phyloP scores from a whole-genome alignment of 2,113 vertebrate species.

The Menura novaehollandiae region DNA sequence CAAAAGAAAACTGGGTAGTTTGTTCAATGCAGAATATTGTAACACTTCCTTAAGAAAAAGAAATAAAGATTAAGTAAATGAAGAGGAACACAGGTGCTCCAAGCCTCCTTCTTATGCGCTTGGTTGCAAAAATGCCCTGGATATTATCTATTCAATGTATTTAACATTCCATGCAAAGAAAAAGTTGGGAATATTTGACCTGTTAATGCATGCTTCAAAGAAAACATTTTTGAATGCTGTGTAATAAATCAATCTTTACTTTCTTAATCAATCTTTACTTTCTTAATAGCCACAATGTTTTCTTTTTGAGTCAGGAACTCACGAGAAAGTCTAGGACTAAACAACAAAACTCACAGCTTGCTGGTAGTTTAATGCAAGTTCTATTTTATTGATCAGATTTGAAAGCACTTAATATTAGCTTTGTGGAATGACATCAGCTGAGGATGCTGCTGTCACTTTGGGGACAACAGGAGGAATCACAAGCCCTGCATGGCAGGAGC shows the following conservation, averaged over 20 bases:
- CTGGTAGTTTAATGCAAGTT: slow-evolving; percentile 55
- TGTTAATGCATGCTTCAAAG: slow-evolving; percentile 69
- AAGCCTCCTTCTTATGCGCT: slow-evolving; percentile 10
- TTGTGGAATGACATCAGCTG: neutral
- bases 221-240: slow-evolving; percentile 69
- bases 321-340: slow-evolving; percentile 44
- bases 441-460: slow-evolving; percentile 44
- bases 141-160: neutral
- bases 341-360: slow-evolving; percentile 33
- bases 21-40: neutral
- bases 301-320: slow-evolving; percentile 61
- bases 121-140: neutral
- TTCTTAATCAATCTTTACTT: slow-evolving; percentile 68
- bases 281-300: slow-evolving; percentile 70
- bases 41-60: neutral
- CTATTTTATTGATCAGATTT: slow-evolving; percentile 65
- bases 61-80: neutral
- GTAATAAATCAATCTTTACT: slow-evolving; percentile 75
- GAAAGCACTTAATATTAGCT: slow-evolving; percentile 45
- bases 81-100: neutral
- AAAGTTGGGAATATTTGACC: slow-evolving; percentile 39
- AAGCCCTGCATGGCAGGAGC: slow-evolving; percentile 36
- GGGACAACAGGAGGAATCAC: slow-evolving; percentile 9
- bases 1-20: neutral
- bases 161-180: slow-evolving; percentile 4